Evolutionary conservation across 35 echinoderm and acorn worm genomes (phyloP).

Genomic region (Apostichopus californicus): DNA sequence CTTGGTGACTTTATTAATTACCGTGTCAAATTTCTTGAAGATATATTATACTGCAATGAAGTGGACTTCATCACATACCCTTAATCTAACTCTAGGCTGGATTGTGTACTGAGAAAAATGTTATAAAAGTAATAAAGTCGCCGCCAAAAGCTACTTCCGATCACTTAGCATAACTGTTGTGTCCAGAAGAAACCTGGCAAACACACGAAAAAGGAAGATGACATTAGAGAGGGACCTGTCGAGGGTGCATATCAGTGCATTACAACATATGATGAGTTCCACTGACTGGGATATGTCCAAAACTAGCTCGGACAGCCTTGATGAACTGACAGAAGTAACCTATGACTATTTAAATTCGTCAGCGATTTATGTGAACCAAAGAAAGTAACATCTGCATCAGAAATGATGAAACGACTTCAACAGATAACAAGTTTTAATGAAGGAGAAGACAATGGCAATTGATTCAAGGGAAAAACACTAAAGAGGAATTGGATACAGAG

Average conservation of each 20-base stretch:
- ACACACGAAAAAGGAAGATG: not conserved
- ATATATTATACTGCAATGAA: not conserved
- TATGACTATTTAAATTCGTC: no score
- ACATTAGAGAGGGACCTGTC: slow-evolving; percentile 5
- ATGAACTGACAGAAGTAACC: no score
- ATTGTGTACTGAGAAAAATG: not conserved
- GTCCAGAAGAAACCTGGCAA: not conserved
- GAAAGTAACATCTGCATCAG: no score
- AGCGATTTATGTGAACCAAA: no score
- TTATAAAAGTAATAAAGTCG: not conserved
- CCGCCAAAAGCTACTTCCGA: not conserved
- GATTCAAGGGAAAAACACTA: no score
- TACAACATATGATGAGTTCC: no score
- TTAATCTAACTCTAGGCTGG: not conserved
- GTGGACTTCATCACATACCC: not conserved
- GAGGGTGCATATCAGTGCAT: not conserved
- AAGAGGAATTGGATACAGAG: no score
- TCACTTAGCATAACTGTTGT: not conserved
- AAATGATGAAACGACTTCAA: no score
- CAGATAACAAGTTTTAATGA: no score
- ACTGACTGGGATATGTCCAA: no score
- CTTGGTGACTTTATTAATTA: not conserved
- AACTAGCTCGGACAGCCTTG: no score
- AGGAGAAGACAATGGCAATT: no score
- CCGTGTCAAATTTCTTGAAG: not conserved